Evolutionary conservation across 2,797 vertebrate species (phyloP).

Genomic region (Cossypha heuglini): DNA sequence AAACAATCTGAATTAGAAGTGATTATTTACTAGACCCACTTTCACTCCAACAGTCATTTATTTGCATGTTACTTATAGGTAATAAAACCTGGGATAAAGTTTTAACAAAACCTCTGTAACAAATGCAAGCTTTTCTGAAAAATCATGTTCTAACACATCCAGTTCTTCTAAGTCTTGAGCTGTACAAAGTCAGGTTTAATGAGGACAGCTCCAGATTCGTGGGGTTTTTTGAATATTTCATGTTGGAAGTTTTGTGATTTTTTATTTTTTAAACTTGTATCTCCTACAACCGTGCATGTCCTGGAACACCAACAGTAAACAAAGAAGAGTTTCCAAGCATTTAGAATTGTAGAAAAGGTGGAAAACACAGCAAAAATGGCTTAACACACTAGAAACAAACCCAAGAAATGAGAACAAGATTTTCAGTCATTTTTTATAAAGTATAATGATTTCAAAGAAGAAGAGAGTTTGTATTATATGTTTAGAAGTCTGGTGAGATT

Average conservation of each 20-base stretch:
- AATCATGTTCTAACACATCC: not conserved
- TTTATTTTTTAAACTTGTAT: not conserved
- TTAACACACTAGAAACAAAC: not conserved
- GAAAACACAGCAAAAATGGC: not conserved
- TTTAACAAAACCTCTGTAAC: not conserved
- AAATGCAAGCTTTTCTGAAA: not conserved
- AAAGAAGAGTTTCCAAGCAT: not conserved
- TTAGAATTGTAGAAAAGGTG: not conserved
- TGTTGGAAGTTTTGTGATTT: not conserved
- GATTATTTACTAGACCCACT: not conserved
- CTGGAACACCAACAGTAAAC: not conserved
- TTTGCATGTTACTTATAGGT: not conserved
- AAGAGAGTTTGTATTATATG: not conserved
- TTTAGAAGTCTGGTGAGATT: not conserved
- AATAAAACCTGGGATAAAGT: not conserved
- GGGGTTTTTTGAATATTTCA: rapidly evolving
- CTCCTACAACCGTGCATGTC: not conserved
- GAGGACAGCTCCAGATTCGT: not conserved
- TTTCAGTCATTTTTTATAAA: rapidly evolving
- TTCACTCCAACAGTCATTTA: not conserved
- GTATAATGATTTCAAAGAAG: not conserved
- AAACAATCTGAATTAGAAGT: not conserved
- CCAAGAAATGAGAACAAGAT: not conserved
- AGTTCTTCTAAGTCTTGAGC: not conserved
- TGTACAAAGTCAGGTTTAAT: not conserved